Percentiles rank a stretch among this genome's conserved stretches.
Evolutionary conservation across 2,113 vertebrate genomes (phyloP).

Genomic region (Xiphias gladius): DNA sequence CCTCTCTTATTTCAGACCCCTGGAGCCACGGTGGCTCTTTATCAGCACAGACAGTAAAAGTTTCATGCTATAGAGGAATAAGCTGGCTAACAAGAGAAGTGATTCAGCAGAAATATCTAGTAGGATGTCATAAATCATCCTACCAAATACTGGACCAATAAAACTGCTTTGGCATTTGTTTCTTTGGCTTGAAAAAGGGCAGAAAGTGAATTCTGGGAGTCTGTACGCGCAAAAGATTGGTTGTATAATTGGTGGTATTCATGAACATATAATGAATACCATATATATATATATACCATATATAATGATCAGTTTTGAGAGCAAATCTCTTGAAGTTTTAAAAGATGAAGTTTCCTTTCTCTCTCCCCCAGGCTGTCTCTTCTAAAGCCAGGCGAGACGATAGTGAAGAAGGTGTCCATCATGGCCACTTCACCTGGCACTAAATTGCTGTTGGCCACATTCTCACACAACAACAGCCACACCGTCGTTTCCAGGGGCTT

Average conservation of each 20-base stretch:
- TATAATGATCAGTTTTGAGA: too few species aligned
- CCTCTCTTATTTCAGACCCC: background rate
- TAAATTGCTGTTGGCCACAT: slow-evolving; percentile 69
- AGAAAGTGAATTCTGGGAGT: slow-evolving; percentile 1
- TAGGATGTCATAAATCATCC: slow-evolving; percentile 25
- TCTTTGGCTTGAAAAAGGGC: slow-evolving; percentile 21
- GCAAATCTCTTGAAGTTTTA: background rate
- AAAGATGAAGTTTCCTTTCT: slow-evolving; percentile 9
- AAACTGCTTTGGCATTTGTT: slow-evolving; percentile 14
- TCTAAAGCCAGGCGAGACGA: slow-evolving; percentile 52
- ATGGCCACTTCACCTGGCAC: slow-evolving; percentile 66
- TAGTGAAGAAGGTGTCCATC: slow-evolving; percentile 67
- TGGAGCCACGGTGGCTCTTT: background rate
- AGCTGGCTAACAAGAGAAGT: slow-evolving; percentile 8
- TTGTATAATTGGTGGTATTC: slow-evolving; percentile 37
- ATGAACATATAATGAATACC: too few species aligned
- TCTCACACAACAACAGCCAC: slow-evolving; percentile 58
- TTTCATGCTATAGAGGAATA: slow-evolving; percentile 12
- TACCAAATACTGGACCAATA: slow-evolving; percentile 4
- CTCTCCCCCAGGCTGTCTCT: slow-evolving; percentile 37
- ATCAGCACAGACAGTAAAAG: background rate
- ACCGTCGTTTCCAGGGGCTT: slow-evolving; percentile 51
- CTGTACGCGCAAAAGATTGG: background rate
- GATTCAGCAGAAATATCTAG: slow-evolving; percentile 6
- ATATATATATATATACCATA: too few species aligned